Evolutionary conservation across 2,888 invertebrate genomes (phyloP).

Genomic region (Himalopsyche tibetana): DNA sequence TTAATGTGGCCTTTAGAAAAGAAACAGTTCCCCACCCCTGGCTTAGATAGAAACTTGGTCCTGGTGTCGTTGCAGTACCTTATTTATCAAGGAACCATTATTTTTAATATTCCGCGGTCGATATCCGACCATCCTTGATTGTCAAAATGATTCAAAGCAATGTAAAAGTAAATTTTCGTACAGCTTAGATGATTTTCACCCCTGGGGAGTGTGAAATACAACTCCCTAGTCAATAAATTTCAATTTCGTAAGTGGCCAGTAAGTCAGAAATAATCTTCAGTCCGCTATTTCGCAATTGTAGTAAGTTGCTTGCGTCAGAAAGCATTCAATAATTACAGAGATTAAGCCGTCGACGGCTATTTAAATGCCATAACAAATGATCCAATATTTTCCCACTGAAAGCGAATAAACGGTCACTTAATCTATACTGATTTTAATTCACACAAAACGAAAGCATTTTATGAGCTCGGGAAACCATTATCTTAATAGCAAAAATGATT

Average conservation of each 20-base stretch:
- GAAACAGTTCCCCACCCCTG: too few species aligned
- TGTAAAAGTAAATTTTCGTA: too few species aligned
- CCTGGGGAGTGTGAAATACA: background rate
- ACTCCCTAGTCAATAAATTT: background rate
- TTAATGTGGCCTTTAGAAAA: too few species aligned
- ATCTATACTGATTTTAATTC: background rate
- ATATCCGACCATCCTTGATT: too few species aligned
- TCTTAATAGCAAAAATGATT: background rate
- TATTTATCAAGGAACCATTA: too few species aligned
- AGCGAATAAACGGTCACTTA: background rate
- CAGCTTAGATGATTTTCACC: too few species aligned
- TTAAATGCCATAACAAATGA: constrained; percentile 7
- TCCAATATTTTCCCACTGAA: constrained; percentile 11
- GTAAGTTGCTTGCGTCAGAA: background rate
- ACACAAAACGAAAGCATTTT: background rate
- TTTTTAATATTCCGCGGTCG: too few species aligned
- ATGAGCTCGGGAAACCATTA: background rate
- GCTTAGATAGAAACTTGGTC: too few species aligned
- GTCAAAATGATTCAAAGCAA: too few species aligned
- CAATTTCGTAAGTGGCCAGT: background rate
- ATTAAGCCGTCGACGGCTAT: background rate
- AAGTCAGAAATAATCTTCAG: background rate
- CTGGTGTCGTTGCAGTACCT: too few species aligned
- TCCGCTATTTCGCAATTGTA: background rate
- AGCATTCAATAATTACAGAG: constrained; percentile 21